Conservation (phyloP, 1,140 invertebrate species). For the Brachionus paranguensis region DNA sequence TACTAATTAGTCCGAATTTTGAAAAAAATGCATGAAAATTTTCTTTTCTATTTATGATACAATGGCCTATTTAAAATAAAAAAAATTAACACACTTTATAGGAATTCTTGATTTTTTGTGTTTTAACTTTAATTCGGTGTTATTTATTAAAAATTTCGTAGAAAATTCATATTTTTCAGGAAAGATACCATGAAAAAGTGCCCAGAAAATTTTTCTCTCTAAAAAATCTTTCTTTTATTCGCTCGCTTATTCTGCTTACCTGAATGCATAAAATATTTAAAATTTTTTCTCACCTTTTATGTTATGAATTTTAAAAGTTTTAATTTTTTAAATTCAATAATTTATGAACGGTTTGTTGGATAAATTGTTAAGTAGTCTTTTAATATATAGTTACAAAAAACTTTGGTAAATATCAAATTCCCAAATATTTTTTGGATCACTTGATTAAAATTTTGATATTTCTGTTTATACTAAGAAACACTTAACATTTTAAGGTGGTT, state of each 20-base stretch:
- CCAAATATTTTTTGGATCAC: neutral
- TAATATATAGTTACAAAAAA: neutral
- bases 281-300: neutral
- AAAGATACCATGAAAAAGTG: neutral
- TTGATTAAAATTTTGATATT: neutral
- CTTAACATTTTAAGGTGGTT: neutral
- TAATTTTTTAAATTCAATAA: neutral
- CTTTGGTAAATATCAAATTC: neutral
- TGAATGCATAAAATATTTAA: constrained; percentile 33
- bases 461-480: neutral
- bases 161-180: neutral
- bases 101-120: neutral
- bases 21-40: neutral
- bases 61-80: constrained; percentile 13
- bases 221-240: neutral
- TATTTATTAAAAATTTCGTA: neutral
- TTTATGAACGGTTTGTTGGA: neutral
- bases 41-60: neutral
- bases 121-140: neutral
- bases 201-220: neutral
- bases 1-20: neutral
- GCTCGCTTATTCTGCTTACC: neutral
- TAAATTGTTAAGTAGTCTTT: neutral
- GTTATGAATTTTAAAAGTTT: neutral
- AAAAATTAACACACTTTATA: neutral